phyloP scores from a whole-genome alignment of 1,140 invertebrate species.

The Drosophila orosa region DNA sequence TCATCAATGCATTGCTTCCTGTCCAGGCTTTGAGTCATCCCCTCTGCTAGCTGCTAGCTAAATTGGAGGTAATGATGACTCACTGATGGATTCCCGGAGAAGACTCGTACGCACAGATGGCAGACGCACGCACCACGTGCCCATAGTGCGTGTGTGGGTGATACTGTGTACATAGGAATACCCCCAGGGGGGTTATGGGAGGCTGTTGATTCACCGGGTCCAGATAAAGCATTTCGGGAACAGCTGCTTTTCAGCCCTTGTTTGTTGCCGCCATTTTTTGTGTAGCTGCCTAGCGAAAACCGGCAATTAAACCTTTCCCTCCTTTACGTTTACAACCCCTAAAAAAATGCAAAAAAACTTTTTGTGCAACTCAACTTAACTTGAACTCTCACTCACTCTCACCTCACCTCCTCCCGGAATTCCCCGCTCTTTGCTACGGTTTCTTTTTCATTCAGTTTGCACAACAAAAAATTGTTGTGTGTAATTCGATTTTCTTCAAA shows the following conservation, averaged over 20 bases:
- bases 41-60: conserved; percentile 25
- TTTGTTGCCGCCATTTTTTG: conserved; percentile 55
- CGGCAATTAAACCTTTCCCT: conserved; percentile 18
- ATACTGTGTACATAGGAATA: not conserved
- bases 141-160: conserved; percentile 20
- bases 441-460: conserved; percentile 74
- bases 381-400: no score
- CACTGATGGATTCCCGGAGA: conserved; percentile 44
- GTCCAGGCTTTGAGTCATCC: conserved; percentile 31
- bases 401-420: not conserved
- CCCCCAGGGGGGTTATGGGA: conserved; percentile 18
- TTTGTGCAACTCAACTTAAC: conserved; percentile 30
- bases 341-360: conserved; percentile 66
- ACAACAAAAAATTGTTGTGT: conserved; percentile 34
- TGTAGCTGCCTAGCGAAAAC: conserved; percentile 2
- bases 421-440: conserved; percentile 61
- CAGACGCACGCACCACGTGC: conserved; percentile 13
- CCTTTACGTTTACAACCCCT: conserved; percentile 61
- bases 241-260: conserved; percentile 39
- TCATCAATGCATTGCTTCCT: conserved; percentile 37
- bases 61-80: conserved; percentile 47
- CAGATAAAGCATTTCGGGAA: conserved; percentile 17
- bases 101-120: conserved; percentile 34
- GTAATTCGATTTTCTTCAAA: conserved; percentile 76
- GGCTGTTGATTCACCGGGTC: conserved; percentile 47